Base-by-base conservation (phyloP, 2,113 vertebrate genomes). In the Ptilorrhoa leucosticta region DNA sequence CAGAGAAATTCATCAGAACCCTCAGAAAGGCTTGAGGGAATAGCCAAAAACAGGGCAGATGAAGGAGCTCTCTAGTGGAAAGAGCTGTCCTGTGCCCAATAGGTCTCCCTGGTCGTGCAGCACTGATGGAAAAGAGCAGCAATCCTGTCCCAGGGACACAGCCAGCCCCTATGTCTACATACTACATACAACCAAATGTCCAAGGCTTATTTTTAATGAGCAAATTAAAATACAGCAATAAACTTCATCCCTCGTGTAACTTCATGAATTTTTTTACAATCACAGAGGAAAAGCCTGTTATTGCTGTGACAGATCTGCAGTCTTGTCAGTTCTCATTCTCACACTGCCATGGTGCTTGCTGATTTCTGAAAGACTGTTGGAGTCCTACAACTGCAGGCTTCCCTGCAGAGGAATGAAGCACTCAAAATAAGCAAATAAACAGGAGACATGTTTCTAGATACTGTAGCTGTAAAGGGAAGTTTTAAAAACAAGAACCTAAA, bases 291-390 rank as follows among this genome's bases (percentile, higher is more conserved):
- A 90, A 94, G 42, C 4, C 31, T 44, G 13, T 40, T 50, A 51
- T 22, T 51, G 11, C 42, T 64, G 15, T 73, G 51, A 68, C 13
- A 87, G 33, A 37, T 78, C 39, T 75, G 20, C 4, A 4, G 24
- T 19, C 44, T 40, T 57, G 40, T 21, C 48, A 75, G n/a, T 31
- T 85, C 66, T 87, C 12, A 42, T n/a, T 85, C 66, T 87, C 9
- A 35, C 10, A 12, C 40, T 40, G 24, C 56, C 28, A 5, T 8
- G 73, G 28, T 71, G 40, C 64, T 90, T 91, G 33, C 54, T 87
- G 78, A 63, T 91, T 93, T 57, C 91, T 83, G 78, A 76, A 71
- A 87, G 35, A 30, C 73, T 78, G 48, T 56, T 72, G 61, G 87
- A 87, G 27, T 60, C 35, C 58, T 85, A 61, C 16, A 51, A 1